A percentile compares a stretch with the other conserved stretches of the same genome.
These are phyloP conservation scores for Athene noctua DNA, from an alignment of 2,113 vertebrate species.

Conservation along the genomic window DNA sequence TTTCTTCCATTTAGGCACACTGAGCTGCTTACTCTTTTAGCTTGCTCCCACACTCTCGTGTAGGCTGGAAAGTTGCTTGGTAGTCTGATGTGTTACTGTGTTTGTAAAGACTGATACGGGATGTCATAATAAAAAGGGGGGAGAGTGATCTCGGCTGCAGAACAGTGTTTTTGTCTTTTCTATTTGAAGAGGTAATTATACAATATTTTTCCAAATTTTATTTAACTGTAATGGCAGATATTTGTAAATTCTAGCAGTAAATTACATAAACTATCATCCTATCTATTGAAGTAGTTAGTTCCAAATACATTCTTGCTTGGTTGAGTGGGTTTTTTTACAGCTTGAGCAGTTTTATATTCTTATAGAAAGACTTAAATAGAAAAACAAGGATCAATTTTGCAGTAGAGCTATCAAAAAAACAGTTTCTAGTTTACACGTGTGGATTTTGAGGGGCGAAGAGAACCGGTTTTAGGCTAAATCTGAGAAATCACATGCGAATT, in stretches of 20 bases:
- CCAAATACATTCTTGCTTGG: background rate
- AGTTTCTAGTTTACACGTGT: background rate
- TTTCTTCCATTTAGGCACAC: background rate
- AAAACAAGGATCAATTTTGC: background rate
- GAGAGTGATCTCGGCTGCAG: background rate
- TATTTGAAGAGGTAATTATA: background rate
- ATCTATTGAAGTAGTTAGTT: background rate
- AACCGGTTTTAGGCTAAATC: background rate
- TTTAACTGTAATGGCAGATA: background rate
- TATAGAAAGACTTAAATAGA: background rate
- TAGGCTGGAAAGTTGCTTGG: background rate
- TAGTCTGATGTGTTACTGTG: background rate
- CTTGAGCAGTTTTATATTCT: background rate
- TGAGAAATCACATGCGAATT: constrained; percentile 25
- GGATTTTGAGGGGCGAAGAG: background rate
- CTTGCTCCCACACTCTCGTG: background rate
- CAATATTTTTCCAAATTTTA: background rate
- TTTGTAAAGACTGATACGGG: background rate
- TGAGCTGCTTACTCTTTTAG: background rate
- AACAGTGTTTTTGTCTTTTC: background rate
- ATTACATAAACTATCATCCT: background rate
- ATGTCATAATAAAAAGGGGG: background rate
- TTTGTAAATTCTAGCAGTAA: background rate
- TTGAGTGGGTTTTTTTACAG: background rate
- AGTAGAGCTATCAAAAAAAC: background rate